Conservation (phyloP, 2,888 invertebrate species). For the Caenorhabditis becei region DNA sequence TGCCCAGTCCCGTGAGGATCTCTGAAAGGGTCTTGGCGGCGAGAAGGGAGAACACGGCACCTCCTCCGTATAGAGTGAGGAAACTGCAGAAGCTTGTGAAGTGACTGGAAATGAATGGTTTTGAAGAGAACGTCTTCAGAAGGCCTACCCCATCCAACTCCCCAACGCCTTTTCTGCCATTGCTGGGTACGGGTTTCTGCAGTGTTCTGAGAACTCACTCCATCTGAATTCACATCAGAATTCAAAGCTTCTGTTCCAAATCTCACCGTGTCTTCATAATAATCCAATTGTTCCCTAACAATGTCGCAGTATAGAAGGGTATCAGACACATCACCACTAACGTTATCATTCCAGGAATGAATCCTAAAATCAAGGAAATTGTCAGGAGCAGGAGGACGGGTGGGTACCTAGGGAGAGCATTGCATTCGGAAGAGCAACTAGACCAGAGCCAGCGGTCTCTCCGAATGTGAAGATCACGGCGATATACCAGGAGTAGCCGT, state of each 20-base stretch:
- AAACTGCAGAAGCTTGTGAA: constrained; percentile 55
- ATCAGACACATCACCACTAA: constrained; percentile 55
- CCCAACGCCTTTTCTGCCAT: constrained; percentile 64
- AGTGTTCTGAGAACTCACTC: constrained; percentile 57
- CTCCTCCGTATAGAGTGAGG: constrained; percentile 59
- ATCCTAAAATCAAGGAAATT: constrained; percentile 40
- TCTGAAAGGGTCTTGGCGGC: constrained; percentile 64
- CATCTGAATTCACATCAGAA: too few relatives aligned
- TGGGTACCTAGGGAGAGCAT: constrained; percentile 58
- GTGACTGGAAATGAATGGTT: constrained; percentile 41
- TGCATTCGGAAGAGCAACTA: constrained; percentile 64
- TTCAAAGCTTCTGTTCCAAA: too few relatives aligned
- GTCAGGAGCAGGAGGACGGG: too few relatives aligned
- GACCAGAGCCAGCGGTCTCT: constrained; percentile 65
- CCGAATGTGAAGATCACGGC: constrained; percentile 65
- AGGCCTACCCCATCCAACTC: constrained; percentile 34
- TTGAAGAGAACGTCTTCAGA: background rate
- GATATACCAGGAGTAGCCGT: constrained; percentile 62
- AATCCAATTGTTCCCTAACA: constrained; percentile 64
- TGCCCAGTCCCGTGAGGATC: constrained; percentile 44
- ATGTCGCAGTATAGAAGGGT: constrained; percentile 56
- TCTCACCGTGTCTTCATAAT: constrained; percentile 56
- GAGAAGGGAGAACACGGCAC: constrained; percentile 60
- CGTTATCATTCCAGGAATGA: constrained; percentile 39
- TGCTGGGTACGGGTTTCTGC: constrained; percentile 65